Conservation (phyloP, 2,113 vertebrate species). For the Cavia aperea region DNA sequence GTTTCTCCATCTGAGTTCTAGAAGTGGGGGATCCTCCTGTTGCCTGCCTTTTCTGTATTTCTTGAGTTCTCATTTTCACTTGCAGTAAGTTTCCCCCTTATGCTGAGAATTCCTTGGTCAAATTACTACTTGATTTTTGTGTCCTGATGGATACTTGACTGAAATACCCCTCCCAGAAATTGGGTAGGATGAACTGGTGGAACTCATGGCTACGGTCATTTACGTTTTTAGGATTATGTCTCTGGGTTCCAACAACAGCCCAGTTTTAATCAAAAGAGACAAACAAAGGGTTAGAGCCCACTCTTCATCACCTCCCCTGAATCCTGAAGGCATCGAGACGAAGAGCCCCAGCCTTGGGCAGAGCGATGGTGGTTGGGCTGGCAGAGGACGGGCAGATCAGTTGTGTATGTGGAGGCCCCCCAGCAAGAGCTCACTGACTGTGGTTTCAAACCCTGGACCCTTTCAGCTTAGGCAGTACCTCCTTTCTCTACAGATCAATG, state of each 20-base stretch:
- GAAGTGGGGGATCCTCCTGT: neutral
- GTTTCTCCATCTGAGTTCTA: rapidly evolving
- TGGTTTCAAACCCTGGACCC: neutral
- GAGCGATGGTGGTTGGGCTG: too few species aligned
- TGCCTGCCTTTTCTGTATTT: neutral
- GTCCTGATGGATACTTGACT: neutral
- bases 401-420: neutral
- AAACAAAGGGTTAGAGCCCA: too few species aligned
- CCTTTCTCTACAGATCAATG: neutral
- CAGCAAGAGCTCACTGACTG: neutral
- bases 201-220: neutral
- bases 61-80: slow-evolving; percentile 4
- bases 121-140: neutral
- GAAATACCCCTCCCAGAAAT: neutral
- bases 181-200: neutral
- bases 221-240: neutral
- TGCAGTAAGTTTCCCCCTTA: neutral
- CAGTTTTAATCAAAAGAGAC: neutral
- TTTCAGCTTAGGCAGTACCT: neutral
- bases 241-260: neutral
- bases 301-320: neutral
- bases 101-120: neutral
- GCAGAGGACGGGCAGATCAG: neutral
- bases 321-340: neutral
- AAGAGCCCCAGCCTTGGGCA: neutral